Evolutionary conservation across 2,888 invertebrate genomes (phyloP), one percentile per base, ranked within the genome.

Genomic region (Ferdinandea cuprea): DNA sequence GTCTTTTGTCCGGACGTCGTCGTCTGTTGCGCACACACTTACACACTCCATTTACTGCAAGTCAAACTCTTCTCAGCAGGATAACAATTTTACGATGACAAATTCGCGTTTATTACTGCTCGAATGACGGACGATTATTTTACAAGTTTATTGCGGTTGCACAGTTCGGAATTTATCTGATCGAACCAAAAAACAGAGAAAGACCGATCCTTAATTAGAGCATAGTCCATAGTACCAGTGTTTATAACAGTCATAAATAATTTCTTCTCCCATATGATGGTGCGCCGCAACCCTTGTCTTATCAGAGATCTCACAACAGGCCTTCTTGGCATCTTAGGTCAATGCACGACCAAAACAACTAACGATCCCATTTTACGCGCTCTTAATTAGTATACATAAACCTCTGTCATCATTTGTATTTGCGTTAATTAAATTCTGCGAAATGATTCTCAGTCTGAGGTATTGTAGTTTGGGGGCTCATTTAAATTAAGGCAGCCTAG

Each of bases 1-100:
- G 66, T 76, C 80, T 72, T 66, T 72, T 83, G 77, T 77, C 48
- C 50, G 11, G 50, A 61, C 69, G 61, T 81, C 72, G 72, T 77
- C 54, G 52, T n/a, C n/a, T n/a, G n/a, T 66, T 61, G 52, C 32
- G 37, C 46, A n/a, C 44, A 28, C 52, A 11, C 17, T 7, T 13
- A 15, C 13, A 8, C 37, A 28, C 30, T 44, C 72, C n/a, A n/a
- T n/a, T n/a, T n/a, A 58, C 65, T 50, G 37, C 48, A 54, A 63
- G 61, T 52, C 35, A 32, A 25, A 58, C 63, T n/a, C n/a, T 50
- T 68, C 84, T 9, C 84, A 84, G 78, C 84, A 74, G 84, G 84
- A 79, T 65, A 78, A 73, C 84, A 84, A 65, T 85, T 85, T 85
- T 77, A 85, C 85, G 85, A 85, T 85, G 85, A 85, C 85, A 85